Conservation (phyloP, 2,797 vertebrate species). For the Cheirogaleus major region DNA sequence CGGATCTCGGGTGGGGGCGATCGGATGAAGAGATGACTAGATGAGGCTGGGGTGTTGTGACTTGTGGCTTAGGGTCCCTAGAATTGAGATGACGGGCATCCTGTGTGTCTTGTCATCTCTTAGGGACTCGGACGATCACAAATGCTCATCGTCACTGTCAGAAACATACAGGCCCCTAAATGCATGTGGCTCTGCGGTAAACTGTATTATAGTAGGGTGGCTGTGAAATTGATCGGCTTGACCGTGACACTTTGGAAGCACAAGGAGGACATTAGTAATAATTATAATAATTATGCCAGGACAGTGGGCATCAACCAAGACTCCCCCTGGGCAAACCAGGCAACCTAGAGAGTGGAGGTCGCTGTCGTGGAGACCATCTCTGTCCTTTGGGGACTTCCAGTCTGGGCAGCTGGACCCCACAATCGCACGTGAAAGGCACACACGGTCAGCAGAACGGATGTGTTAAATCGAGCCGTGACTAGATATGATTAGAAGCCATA, state of each 20-base stretch:
- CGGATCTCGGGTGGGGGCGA: background rate
- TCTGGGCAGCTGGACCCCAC: no score
- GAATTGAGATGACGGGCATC: background rate
- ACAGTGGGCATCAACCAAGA: background rate
- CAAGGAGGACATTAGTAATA: background rate
- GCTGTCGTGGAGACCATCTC: background rate
- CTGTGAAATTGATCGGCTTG: background rate
- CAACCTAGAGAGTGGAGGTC: background rate
- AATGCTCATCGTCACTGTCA: background rate
- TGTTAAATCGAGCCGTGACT: background rate
- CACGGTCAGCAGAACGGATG: background rate
- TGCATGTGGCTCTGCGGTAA: background rate
- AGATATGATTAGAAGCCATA: rapidly evolving
- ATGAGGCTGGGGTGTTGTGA: no score
- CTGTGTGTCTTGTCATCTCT: background rate
- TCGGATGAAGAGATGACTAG: background rate
- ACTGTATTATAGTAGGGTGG: no score
- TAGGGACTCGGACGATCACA: background rate
- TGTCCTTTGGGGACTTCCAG: background rate
- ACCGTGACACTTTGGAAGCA: background rate
- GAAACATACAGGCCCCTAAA: background rate
- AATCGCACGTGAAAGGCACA: rapidly evolving
- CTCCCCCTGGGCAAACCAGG: background rate
- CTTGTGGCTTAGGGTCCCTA: background rate
- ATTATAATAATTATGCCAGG: no score